These are phyloP conservation scores for Epizoanthus illoricatus DNA, from an alignment of 92 coral and sea anemone genomes.

Conservation along the genomic window DNA sequence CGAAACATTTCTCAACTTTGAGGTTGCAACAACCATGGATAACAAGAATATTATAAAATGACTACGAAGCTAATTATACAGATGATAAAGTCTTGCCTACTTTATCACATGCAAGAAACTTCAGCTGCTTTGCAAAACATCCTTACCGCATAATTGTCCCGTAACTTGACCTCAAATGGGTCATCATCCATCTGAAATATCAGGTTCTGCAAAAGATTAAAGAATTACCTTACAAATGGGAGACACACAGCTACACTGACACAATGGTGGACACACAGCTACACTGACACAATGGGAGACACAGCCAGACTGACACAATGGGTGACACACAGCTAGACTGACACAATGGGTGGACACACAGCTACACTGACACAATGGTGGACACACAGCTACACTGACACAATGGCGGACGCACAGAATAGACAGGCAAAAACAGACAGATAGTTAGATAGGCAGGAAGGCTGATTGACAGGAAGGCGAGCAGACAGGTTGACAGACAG, in stretches of 20 bases:
- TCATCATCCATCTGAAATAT: conserved; percentile 88
- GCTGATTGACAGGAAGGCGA: too few relatives aligned
- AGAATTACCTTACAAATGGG: background rate
- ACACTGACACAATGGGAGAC: background rate
- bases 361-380: background rate
- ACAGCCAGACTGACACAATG: background rate
- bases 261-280: background rate
- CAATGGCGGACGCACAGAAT: too few relatives aligned
- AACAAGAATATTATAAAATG: too few relatives aligned
- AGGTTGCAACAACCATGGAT: too few relatives aligned
- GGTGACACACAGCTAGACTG: background rate
- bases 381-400: background rate
- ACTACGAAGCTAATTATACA: too few relatives aligned
- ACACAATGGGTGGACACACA: background rate
- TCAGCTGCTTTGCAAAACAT: background rate
- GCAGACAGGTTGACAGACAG: too few relatives aligned
- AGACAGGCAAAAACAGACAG: background rate
- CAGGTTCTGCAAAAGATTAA: conserved; percentile 58
- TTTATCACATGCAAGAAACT: too few relatives aligned
- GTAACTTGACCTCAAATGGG: conserved; percentile 96
- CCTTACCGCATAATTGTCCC: conserved; percentile 95
- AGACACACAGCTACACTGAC: background rate
- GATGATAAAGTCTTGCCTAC: too few relatives aligned
- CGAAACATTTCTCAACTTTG: too few relatives aligned
- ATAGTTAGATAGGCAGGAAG: too few relatives aligned